A percentile compares a stretch with the other conserved stretches of the same genome.
phyloP scores from a whole-genome alignment of 2,113 vertebrate genomes.

The Hippocampus guttulatus region DNA sequence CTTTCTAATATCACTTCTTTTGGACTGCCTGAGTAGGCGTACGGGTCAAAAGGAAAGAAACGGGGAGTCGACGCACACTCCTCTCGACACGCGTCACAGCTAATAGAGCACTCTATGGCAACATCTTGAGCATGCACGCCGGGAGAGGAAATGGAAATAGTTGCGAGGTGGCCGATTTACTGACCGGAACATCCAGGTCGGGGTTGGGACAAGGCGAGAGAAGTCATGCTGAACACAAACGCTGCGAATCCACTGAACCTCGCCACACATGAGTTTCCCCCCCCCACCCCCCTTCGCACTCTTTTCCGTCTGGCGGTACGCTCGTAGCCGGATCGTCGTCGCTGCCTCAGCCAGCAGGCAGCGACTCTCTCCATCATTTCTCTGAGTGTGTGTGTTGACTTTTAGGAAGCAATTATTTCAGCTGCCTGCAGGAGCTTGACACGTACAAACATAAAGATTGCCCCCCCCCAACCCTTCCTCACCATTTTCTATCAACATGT shows the following conservation, averaged over 20 bases:
- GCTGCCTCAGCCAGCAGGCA: slow-evolving; percentile 22
- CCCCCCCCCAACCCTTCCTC: not conserved
- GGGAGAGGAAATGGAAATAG: slow-evolving; percentile 50
- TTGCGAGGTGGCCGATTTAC: slow-evolving; percentile 52
- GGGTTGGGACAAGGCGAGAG: not conserved
- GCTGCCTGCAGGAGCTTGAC: not conserved
- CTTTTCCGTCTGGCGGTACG: slow-evolving; percentile 29
- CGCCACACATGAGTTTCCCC: not conserved
- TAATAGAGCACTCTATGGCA: slow-evolving; percentile 48
- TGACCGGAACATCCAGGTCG: slow-evolving; percentile 34
- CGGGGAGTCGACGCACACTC: slow-evolving; percentile 1
- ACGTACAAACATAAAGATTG: slow-evolving; percentile 19
- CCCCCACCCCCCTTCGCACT: slow-evolving; percentile 38
- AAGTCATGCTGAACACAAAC: slow-evolving; percentile 39
- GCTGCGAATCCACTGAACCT: slow-evolving; percentile 33
- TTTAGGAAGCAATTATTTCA: slow-evolving; percentile 26
- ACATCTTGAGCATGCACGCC: slow-evolving; percentile 23
- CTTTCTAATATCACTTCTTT: not conserved
- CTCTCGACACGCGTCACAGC: slow-evolving; percentile 38
- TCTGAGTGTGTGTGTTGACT: slow-evolving; percentile 7
- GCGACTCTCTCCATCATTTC: slow-evolving; percentile 9
- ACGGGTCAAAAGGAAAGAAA: slow-evolving; percentile 25
- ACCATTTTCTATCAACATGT: slow-evolving; percentile 10
- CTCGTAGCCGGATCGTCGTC: slow-evolving; percentile 17
- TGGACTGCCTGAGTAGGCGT: not conserved